These are phyloP conservation scores for Aradophagus sp. DNA, from an alignment of 1,140 invertebrate genomes.

Conservation along the genomic window DNA sequence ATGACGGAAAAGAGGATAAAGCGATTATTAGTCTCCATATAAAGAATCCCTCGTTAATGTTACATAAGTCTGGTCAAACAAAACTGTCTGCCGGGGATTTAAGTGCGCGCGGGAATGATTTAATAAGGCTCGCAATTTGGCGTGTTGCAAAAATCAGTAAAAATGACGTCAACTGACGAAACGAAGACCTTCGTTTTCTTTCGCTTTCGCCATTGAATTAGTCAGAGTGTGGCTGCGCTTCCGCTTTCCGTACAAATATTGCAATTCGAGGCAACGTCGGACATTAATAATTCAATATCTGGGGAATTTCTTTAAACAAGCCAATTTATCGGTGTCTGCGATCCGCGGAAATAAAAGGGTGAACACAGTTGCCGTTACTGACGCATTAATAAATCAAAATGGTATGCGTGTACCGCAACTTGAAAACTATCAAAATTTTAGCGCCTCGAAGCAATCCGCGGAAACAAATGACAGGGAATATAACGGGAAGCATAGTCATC, in stretches of 20 bases:
- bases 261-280: slow-evolving; percentile 22
- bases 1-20: slow-evolving; percentile 28
- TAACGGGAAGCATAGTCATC: too few species aligned
- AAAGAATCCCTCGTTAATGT: slow-evolving; percentile 28
- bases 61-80: slow-evolving; percentile 4
- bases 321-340: slow-evolving; percentile 44
- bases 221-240: too few species aligned
- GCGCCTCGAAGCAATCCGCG: slow-evolving; percentile 24
- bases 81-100: slow-evolving; percentile 11
- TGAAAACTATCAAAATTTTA: slow-evolving; percentile 40
- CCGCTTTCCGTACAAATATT: slow-evolving; percentile 11
- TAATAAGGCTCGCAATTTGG: slow-evolving; percentile 1
- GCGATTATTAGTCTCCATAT: slow-evolving; percentile 29
- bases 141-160: neutral
- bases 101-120: slow-evolving; percentile 3
- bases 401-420: slow-evolving; percentile 17
- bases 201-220: too few species aligned
- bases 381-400: slow-evolving; percentile 37
- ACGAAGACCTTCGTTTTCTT: too few species aligned
- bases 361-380: slow-evolving; percentile 23
- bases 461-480: slow-evolving; percentile 8
- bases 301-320: slow-evolving; percentile 42
- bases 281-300: slow-evolving; percentile 36
- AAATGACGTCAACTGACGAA: neutral
- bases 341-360: slow-evolving; percentile 34